These are phyloP conservation scores for Chelonia mydas DNA, from an alignment of 2,797 vertebrate genomes.

Conservation along the genomic window DNA sequence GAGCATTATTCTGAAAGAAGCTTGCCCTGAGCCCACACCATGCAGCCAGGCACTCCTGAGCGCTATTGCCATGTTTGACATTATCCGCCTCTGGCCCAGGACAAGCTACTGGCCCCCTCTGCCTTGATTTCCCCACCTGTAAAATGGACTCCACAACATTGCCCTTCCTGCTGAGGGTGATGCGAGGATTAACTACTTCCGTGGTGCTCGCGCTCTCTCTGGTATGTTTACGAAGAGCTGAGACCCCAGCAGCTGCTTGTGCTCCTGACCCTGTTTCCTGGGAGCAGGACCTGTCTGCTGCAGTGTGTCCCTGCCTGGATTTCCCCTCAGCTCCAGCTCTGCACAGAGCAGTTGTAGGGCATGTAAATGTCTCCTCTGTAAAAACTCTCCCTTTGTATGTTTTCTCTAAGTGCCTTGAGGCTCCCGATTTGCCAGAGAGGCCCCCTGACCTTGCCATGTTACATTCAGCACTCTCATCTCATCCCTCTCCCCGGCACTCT, in stretches of 20 bases:
- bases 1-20: neutral
- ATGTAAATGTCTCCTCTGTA: neutral
- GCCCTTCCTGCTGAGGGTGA: neutral
- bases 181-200: neutral
- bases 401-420: neutral
- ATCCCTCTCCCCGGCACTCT: neutral
- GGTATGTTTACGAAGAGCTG: neutral
- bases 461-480: neutral
- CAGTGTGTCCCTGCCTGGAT: neutral
- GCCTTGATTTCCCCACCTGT: fast-evolving
- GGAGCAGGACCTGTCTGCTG: neutral
- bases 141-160: fast-evolving
- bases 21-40: neutral
- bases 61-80: fast-evolving
- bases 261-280: neutral
- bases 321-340: neutral
- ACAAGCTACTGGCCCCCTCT: neutral
- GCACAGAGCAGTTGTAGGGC: neutral
- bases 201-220: too few species aligned
- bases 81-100: neutral
- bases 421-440: neutral
- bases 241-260: neutral
- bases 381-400: neutral
- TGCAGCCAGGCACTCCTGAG: neutral
- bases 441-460: neutral